Evolutionary conservation across 2,113 vertebrate genomes (phyloP).

Genomic region (Reinhardtius hippoglossoides): DNA sequence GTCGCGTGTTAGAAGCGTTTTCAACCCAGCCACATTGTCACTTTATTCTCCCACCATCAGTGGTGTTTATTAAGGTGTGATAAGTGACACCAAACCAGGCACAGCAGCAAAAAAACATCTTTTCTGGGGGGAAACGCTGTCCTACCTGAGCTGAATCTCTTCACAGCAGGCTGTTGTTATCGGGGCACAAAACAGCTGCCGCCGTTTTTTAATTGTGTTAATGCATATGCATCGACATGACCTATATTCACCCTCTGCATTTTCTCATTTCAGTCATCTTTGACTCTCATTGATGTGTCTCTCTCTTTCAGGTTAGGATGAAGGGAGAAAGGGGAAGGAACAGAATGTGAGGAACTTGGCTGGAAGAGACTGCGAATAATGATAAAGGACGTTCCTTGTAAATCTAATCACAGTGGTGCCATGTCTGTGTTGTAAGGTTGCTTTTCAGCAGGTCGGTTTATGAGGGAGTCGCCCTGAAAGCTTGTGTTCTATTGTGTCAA

Average conservation of each 20-base stretch:
- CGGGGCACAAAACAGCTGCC: conserved; percentile 4
- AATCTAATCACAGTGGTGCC: conserved; percentile 25
- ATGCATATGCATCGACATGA: conserved; percentile 29
- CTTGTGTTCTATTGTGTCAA: conserved; percentile 9
- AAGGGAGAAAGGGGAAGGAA: neutral
- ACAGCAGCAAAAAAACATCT: neutral
- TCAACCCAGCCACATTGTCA: neutral
- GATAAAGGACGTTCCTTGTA: conserved; percentile 17
- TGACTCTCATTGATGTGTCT: neutral
- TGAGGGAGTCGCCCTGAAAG: neutral
- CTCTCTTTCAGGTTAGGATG: neutral
- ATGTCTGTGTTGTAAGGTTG: neutral
- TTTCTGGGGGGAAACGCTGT: neutral
- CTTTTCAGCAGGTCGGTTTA: neutral
- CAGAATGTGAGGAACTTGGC: conserved; percentile 20
- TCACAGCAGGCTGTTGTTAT: no score
- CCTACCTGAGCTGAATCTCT: neutral
- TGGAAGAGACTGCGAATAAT: neutral
- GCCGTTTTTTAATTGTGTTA: conserved; percentile 16
- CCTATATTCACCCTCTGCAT: conserved; percentile 43
- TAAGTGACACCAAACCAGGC: conserved; percentile 1
- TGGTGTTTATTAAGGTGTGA: conserved; percentile 16
- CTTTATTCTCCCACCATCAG: neutral
- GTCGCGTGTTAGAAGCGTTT: no score
- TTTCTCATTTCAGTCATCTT: conserved; percentile 30